phyloP scores from a whole-genome alignment of 2,888 invertebrate genomes.

The Bimastos eiseni region DNA sequence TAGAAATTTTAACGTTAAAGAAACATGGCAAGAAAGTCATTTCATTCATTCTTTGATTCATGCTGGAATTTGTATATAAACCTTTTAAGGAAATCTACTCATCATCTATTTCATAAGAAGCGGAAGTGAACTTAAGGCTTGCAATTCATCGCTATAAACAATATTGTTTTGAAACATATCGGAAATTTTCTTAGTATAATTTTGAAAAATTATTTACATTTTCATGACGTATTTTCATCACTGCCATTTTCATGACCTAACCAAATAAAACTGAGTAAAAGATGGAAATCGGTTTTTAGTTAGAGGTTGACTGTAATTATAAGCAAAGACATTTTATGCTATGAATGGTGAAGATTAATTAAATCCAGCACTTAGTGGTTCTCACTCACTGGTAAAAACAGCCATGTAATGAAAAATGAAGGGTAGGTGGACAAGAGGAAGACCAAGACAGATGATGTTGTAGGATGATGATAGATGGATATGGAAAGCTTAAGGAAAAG shows the following conservation, averaged over 20 bases:
- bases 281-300: background rate
- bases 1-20: background rate
- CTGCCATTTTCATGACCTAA: background rate
- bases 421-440: no score
- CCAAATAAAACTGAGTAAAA: background rate
- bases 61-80: no score
- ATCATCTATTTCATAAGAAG: no score
- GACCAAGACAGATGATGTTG: no score
- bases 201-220: background rate
- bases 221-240: no score
- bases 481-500: no score
- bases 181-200: background rate
- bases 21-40: background rate
- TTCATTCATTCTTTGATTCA: no score
- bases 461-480: no score
- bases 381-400: no score
- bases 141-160: background rate
- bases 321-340: background rate
- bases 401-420: no score
- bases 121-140: no score
- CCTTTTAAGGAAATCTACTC: no score
- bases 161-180: background rate
- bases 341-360: background rate
- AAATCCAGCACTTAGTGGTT: background rate
- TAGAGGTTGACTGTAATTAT: background rate